Conservation (phyloP, 2,797 vertebrate genomes). For the Pseudochirops cupreus region DNA sequence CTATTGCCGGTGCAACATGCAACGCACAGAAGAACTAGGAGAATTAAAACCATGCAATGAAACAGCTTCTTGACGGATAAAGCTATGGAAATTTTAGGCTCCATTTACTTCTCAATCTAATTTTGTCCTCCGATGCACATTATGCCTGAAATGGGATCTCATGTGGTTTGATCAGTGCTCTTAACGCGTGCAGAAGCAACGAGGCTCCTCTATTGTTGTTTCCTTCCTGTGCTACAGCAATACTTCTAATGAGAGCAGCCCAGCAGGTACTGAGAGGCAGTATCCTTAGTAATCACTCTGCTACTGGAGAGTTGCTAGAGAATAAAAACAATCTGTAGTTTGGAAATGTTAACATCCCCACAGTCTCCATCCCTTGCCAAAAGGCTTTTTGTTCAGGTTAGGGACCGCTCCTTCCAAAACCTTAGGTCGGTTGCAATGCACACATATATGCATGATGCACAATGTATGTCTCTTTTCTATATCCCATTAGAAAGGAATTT, state of each 20-base stretch:
- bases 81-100: constrained; percentile 91
- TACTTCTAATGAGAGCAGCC: constrained; percentile 82
- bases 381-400: not conserved
- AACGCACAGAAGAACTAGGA: constrained; percentile 81
- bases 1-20: constrained; percentile 77
- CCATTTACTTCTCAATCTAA: constrained; percentile 93
- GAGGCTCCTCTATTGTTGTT: constrained; percentile 83
- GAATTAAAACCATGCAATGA: constrained; percentile 89
- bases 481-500: not conserved
- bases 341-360: constrained; percentile 34
- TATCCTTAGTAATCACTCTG: constrained; percentile 69
- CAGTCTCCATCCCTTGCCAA: constrained; percentile 7
- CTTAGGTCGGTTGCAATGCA: not conserved
- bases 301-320: constrained; percentile 54
- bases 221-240: constrained; percentile 76
- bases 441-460: not conserved
- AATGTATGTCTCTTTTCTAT: not conserved
- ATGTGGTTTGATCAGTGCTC: constrained; percentile 88
- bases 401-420: not conserved
- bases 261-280: constrained; percentile 81
- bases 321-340: constrained; percentile 46
- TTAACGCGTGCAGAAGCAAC: constrained; percentile 85
- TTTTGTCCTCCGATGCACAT: constrained; percentile 92
- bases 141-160: constrained; percentile 90
- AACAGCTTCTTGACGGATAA: constrained; percentile 89